Conservation (phyloP, 2,888 invertebrate genomes). For the Pimpla rufipes region DNA sequence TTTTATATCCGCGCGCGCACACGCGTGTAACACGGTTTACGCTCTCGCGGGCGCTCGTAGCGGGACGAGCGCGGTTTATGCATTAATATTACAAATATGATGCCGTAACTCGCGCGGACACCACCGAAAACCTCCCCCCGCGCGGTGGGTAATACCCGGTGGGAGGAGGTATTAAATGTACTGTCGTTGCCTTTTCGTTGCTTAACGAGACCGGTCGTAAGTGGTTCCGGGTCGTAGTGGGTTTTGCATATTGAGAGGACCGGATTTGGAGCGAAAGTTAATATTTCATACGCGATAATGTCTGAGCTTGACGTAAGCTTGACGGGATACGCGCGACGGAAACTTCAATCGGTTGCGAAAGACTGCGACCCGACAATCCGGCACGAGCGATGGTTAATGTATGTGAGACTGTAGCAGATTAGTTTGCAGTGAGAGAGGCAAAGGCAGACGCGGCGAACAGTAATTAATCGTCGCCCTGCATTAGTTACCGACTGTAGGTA, state of each 20-base stretch:
- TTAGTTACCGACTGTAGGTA: too few relatives aligned
- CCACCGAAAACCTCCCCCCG: background rate
- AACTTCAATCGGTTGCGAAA: too few relatives aligned
- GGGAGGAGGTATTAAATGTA: constrained; percentile 1
- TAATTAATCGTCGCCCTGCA: too few relatives aligned
- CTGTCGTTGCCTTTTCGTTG: background rate
- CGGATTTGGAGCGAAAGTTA: background rate
- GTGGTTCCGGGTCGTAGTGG: background rate
- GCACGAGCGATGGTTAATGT: too few relatives aligned
- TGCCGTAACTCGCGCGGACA: constrained; percentile 8
- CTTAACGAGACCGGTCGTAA: background rate
- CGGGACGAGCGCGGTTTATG: constrained; percentile 65
- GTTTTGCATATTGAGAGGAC: background rate
- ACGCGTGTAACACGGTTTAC: background rate
- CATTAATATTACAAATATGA: constrained; percentile 74
- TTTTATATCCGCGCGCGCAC: constrained; percentile 16
- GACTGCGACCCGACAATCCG: too few relatives aligned
- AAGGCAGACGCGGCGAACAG: too few relatives aligned
- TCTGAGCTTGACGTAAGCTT: too few relatives aligned
- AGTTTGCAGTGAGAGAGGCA: too few relatives aligned
- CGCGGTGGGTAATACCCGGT: background rate
- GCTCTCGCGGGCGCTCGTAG: background rate
- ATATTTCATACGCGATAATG: too few relatives aligned
- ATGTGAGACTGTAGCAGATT: too few relatives aligned
- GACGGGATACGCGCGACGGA: too few relatives aligned